Evolutionary conservation across 2,888 invertebrate species (phyloP).

Genomic region (Epirrhoe alternata): DNA sequence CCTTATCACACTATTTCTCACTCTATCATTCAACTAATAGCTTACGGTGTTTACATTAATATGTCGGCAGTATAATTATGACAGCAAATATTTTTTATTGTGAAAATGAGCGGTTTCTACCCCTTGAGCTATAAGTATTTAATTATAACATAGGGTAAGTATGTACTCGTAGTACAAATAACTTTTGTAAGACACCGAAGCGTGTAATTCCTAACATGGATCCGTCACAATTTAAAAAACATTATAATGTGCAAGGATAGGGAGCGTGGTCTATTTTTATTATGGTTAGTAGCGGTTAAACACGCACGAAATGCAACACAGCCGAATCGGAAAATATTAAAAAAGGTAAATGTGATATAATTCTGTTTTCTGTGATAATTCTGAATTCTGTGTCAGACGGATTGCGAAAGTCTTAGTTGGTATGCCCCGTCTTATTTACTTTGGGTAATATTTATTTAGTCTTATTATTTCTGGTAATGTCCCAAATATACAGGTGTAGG

Average conservation of each 20-base stretch:
- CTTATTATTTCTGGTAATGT: too few relatives aligned
- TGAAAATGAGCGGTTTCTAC: slow-evolving; percentile 6
- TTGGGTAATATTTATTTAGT: too few relatives aligned
- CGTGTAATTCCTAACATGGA: not conserved
- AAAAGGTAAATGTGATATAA: too few relatives aligned
- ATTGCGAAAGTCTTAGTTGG: too few relatives aligned
- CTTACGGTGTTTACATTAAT: slow-evolving; percentile 10
- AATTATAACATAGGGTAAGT: not conserved
- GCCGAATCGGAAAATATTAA: too few relatives aligned
- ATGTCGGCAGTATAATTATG: slow-evolving; percentile 13
- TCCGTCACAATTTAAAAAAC: not conserved
- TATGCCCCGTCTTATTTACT: too few relatives aligned
- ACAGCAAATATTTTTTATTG: slow-evolving; percentile 7
- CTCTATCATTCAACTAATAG: too few relatives aligned
- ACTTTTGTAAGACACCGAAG: not conserved
- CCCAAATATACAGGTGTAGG: too few relatives aligned
- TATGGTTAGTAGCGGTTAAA: not conserved
- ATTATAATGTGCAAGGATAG: not conserved
- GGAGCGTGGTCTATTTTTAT: not conserved
- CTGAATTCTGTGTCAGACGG: too few relatives aligned
- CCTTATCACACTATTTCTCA: too few relatives aligned
- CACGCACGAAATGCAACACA: too few relatives aligned
- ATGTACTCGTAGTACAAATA: not conserved
- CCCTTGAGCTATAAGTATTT: not conserved
- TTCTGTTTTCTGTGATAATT: too few relatives aligned